Base-by-base conservation (phyloP, 2,113 vertebrate genomes). In the Scartelaos histophorus region DNA sequence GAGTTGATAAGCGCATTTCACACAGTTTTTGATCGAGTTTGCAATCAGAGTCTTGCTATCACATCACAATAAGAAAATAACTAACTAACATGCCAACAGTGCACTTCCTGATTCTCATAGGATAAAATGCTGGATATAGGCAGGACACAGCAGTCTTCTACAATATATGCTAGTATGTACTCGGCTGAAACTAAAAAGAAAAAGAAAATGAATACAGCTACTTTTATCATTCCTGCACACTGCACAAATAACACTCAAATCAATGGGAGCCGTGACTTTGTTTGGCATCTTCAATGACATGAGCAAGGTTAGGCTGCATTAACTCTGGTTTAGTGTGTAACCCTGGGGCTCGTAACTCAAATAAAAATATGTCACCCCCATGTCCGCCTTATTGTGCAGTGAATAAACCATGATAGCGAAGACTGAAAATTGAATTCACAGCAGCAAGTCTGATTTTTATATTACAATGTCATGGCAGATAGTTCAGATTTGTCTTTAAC, bases 171-270 rank as follows among this genome's bases (percentile, higher is more conserved):
- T 29, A 29, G 29, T 43, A 43, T 43, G 38, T 43, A 9, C 7
- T 43, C 7, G 38, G 38, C 7, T 43, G 10, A 43, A 43, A 43
- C 38, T 0, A 43, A 43, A 29, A 4, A 29, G 4, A 10, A 9
- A 43, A 10, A 43, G 10, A 43, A 43, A 43, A 7, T 43, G 38
- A 1, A 11, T 43, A 43, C 38, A 43, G 38, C 7, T 10, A 43
- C 38, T 43, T 54, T 62, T 61, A 73, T 57, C 76, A 35, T 81
- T 75, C 21, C 13, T 16, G n/a, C 21, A 22, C 75, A 66, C 54
- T 49, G 76, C 75, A 17, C 66, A 82, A 88, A 78, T 79, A 80
- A 78, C 83, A 67, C 53, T 74, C 53, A 60, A 82, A 72, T 75
- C 71, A 78, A 61, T 75, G 68, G n/a, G 70, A 11, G 47, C 66